Base-by-base conservation (phyloP, 2,888 invertebrate species). In the Bimastos eiseni region DNA sequence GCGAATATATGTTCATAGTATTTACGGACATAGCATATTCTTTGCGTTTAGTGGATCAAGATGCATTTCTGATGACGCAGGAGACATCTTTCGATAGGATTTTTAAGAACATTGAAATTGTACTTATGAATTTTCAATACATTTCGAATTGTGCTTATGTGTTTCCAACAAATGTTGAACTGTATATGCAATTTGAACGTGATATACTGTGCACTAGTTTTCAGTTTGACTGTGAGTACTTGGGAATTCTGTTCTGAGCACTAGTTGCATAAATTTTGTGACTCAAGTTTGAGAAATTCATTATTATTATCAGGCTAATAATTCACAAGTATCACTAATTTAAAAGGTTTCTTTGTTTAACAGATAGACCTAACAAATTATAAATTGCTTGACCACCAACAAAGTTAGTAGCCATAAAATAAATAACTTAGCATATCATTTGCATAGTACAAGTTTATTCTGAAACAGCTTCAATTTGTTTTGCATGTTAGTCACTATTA, bases 31-130 rank as follows among this genome's bases (percentile, higher is more conserved):
- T 70, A n/a, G n/a, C 8, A 70, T 70, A 17, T 70, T 70, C 70
- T n/a, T 70, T n/a, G 70, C 1, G 70, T 70, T 70, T 70, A 70
- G 70, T 70, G n/a, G 70, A 70, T 30, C 30, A 70, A 70, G 30
- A n/a, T 11, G n/a, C 70, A 70, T 70, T 70, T 70, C 70, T n/a
- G 30, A 70, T 70, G 70, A 70, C 30, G 70, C 70, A 70, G 70
- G 70, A 70, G 70, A 70, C 70, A 70, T 70, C 30, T 70, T 70
- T 70, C n/a, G 70, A 70, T 70, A 70, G 70, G n/a, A 70, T n/a
- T 70, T 70, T 2, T 30, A n/a, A 70, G 70, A 70, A 70, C n/a
- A 17, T 70, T 70, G n/a, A n/a, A 70, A 70, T 70, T 70, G 70
- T 70, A n/a, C 70, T 2, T 70, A 70, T 70, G 30, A 70, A 13